These are phyloP conservation scores for Drosophila insularis DNA, from an alignment of 1,140 invertebrate species.

Conservation along the genomic window DNA sequence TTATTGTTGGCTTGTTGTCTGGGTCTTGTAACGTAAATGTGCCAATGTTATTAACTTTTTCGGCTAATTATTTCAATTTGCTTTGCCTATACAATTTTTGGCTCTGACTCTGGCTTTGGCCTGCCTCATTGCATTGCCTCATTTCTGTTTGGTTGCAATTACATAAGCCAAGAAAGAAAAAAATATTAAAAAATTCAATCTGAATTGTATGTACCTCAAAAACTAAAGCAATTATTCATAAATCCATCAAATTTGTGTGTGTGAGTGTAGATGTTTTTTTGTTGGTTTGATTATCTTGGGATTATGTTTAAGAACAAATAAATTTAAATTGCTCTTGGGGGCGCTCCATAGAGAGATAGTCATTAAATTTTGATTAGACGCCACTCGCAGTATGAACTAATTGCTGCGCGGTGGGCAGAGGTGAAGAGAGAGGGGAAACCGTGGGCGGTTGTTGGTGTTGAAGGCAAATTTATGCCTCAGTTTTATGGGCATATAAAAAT, in stretches of 20 bases:
- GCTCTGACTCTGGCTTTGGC: neutral
- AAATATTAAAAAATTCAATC: slow-evolving; percentile 28
- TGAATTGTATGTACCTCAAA: neutral
- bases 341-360: neutral
- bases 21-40: slow-evolving; percentile 49
- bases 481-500: slow-evolving; percentile 28
- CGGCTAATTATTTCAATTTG: slow-evolving; percentile 59
- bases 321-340: slow-evolving; percentile 31
- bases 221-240: slow-evolving; percentile 52
- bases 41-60: slow-evolving; percentile 60
- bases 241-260: neutral
- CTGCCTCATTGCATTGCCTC: slow-evolving; percentile 47
- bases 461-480: slow-evolving; percentile 9
- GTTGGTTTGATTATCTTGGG: slow-evolving; percentile 32
- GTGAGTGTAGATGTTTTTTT: neutral
- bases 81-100: slow-evolving; percentile 22
- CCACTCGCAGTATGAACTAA: slow-evolving; percentile 15
- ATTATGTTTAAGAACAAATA: slow-evolving; percentile 52
- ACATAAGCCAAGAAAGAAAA: slow-evolving; percentile 42
- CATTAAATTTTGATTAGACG: slow-evolving; percentile 51
- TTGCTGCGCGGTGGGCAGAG: slow-evolving; percentile 11
- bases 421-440: neutral
- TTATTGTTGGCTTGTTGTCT: neutral
- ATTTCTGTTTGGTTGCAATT: slow-evolving; percentile 45
- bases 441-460: neutral